Evolutionary conservation across 1,140 invertebrate genomes (phyloP).

Genomic region (Drosophila sproati): DNA sequence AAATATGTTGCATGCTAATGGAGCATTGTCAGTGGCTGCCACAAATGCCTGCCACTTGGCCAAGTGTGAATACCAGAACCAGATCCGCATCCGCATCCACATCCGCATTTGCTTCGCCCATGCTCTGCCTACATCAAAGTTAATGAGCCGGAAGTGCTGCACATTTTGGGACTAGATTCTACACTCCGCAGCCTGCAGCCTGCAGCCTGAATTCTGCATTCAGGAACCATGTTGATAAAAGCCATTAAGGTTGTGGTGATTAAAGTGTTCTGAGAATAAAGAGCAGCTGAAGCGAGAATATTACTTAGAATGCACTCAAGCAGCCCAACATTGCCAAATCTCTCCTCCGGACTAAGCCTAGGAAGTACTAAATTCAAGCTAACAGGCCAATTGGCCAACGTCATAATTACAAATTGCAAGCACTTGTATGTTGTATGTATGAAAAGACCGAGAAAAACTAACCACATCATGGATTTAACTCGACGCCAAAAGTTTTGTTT

Average conservation of each 20-base stretch:
- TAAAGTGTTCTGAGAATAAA: constrained; percentile 33
- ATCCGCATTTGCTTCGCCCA: neutral
- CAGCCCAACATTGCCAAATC: neutral
- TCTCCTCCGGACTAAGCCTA: constrained; percentile 15
- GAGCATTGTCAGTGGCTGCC: constrained; percentile 69
- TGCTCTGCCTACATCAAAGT: constrained; percentile 46
- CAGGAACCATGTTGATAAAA: constrained; percentile 53
- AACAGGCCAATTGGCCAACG: constrained; percentile 28
- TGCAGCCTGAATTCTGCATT: constrained; percentile 17
- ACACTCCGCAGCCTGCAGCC: constrained; percentile 18
- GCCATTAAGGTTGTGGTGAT: constrained; percentile 63
- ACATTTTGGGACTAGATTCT: constrained; percentile 53
- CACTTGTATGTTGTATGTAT: constrained; percentile 28
- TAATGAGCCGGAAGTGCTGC: constrained; percentile 81
- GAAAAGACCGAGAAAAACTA: neutral
- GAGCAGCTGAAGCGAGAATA: constrained; percentile 31
- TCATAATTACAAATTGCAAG: constrained; percentile 42
- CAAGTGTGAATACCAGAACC: constrained; percentile 21
- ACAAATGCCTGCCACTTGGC: constrained; percentile 38
- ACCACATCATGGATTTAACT: neutral
- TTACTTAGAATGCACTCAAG: constrained; percentile 13
- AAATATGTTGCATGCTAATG: constrained; percentile 82
- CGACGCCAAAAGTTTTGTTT: neutral
- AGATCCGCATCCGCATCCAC: constrained; percentile 39
- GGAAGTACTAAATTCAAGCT: constrained; percentile 31